phyloP scores from a whole-genome alignment of 2,113 vertebrate genomes.

The Vanacampus margaritifer region DNA sequence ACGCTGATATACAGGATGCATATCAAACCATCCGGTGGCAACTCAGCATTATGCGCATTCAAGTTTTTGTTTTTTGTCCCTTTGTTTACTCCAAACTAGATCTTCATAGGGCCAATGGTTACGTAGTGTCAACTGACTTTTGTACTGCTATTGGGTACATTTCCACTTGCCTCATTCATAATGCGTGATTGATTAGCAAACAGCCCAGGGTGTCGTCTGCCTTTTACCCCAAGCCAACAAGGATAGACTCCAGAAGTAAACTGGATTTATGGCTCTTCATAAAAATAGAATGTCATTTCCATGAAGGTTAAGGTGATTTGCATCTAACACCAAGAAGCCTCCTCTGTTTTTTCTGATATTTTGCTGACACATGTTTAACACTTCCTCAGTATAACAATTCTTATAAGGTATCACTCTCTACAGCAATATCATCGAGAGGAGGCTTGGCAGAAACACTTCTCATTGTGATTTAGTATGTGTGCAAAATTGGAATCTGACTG shows the following conservation, averaged over 20 bases:
- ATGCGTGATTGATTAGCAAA: neutral
- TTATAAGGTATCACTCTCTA: constrained; percentile 28
- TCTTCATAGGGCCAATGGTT: neutral
- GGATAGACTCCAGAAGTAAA: neutral
- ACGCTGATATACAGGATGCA: too few species aligned
- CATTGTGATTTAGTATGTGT: constrained; percentile 17
- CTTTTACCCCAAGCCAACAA: neutral
- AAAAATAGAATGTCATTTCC: constrained; percentile 2
- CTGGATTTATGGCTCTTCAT: neutral
- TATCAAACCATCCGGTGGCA: too few species aligned
- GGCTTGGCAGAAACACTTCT: constrained; percentile 35
- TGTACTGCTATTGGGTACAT: neutral
- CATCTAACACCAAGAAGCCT: constrained; percentile 26
- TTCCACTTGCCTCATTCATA: neutral
- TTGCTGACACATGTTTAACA: constrained; percentile 50
- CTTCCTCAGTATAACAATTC: constrained; percentile 32
- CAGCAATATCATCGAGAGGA: constrained; percentile 28
- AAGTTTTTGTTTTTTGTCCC: too few species aligned
- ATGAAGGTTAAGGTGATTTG: neutral
- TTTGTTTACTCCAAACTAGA: neutral
- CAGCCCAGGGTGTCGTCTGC: neutral
- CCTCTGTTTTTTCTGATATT: constrained; percentile 35
- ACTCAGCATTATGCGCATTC: too few species aligned
- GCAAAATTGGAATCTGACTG: constrained; percentile 24
- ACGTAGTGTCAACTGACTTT: neutral